A percentile compares a stretch with the other conserved stretches of the same genome.
Conservation (phyloP, 2,797 vertebrate genomes). For the Euthynnus affinis region DNA sequence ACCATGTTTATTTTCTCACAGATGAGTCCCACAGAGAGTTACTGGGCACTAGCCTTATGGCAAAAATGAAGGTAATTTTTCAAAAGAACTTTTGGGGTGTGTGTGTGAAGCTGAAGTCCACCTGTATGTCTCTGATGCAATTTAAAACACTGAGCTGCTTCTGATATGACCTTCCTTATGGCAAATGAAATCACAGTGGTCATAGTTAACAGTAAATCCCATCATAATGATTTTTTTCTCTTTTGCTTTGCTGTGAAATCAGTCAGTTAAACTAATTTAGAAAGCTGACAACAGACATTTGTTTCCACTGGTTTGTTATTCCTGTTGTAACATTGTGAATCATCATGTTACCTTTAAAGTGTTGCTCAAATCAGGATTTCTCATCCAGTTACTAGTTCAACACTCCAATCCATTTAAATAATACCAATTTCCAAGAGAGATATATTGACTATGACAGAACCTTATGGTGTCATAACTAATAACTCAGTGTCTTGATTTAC, state of each 20-base stretch:
- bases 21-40: conserved; percentile 44
- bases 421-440: conserved; percentile 60
- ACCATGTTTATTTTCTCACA: conserved; percentile 50
- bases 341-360: conserved; percentile 17
- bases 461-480: conserved; percentile 84
- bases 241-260: conserved; percentile 24
- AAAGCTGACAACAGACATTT: conserved; percentile 15
- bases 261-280: conserved; percentile 33
- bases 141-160: neutral
- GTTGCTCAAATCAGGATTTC: conserved; percentile 31
- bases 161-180: conserved; percentile 31
- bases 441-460: conserved; percentile 69
- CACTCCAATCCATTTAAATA: conserved; percentile 41
- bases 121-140: conserved; percentile 12
- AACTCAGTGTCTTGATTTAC: conserved; percentile 83
- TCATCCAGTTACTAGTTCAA: conserved; percentile 36
- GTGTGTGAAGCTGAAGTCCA: conserved; percentile 23
- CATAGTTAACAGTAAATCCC: conserved; percentile 28
- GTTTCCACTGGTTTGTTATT: conserved; percentile 18
- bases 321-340: neutral
- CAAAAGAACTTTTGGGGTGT: conserved; percentile 32
- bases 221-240: neutral
- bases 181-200: conserved; percentile 16
- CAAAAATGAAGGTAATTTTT: conserved; percentile 32
- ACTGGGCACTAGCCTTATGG: conserved; percentile 32